Evolutionary conservation across 2,888 invertebrate genomes (phyloP).

Genomic region (Eristalis arbustorum): DNA sequence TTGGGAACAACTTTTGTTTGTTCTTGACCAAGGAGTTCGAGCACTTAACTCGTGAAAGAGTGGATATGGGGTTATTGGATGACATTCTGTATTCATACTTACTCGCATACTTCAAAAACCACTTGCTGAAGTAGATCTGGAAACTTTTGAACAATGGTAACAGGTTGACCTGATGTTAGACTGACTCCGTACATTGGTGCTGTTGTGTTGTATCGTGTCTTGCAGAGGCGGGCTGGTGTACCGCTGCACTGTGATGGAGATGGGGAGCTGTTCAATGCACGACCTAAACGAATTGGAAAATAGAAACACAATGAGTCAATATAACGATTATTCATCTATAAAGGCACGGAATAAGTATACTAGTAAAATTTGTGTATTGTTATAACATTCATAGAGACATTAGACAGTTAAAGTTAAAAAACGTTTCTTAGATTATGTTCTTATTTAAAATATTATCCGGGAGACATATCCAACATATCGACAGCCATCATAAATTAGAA

Average conservation of each 20-base stretch:
- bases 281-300: constrained; percentile 74
- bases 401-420: no score
- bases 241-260: constrained; percentile 81
- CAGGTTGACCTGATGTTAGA: constrained; percentile 94
- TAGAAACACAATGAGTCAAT: neutral
- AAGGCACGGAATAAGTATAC: no score
- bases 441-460: no score
- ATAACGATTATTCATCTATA: no score
- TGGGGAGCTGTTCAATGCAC: constrained; percentile 77
- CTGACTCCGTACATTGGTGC: constrained; percentile 98
- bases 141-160: constrained; percentile 96
- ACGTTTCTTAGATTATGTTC: no score
- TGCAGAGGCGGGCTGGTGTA: constrained; percentile 89
- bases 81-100: constrained; percentile 80
- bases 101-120: constrained; percentile 96
- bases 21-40: neutral
- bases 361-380: no score
- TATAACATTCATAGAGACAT: no score
- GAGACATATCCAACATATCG: no score
- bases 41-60: neutral
- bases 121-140: constrained; percentile 95
- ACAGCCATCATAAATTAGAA: no score
- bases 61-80: neutral
- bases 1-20: constrained; percentile 10
- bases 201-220: constrained; percentile 94